These are phyloP conservation scores for Gadus macrocephalus DNA, from an alignment of 2,113 vertebrate species.

Conservation along the genomic window DNA sequence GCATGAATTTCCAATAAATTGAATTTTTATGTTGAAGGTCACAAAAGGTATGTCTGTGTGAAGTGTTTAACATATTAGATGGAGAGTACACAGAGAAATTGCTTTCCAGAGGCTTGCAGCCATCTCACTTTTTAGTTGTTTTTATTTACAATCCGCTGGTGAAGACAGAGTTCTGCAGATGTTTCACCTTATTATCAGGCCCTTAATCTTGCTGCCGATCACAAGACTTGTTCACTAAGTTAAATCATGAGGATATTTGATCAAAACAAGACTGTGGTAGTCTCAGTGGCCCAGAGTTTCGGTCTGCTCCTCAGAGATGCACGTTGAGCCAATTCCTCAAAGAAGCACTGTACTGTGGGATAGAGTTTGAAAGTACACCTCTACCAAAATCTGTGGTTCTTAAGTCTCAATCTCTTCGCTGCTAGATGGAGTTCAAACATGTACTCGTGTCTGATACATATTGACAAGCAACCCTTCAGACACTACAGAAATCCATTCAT, in stretches of 20 bases:
- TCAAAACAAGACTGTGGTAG: background rate
- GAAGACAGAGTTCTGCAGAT: constrained; percentile 10
- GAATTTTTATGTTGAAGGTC: background rate
- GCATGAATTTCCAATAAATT: background rate
- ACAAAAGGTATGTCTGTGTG: too few species aligned
- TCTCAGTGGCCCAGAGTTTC: constrained; percentile 5
- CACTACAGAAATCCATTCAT: too few species aligned
- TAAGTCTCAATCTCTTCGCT: background rate
- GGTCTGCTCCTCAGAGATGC: background rate
- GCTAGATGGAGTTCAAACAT: background rate
- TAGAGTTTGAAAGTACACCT: constrained; percentile 20
- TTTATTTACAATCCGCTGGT: too few species aligned
- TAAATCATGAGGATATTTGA: background rate
- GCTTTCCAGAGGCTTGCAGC: background rate
- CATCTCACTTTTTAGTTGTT: background rate
- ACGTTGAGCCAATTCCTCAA: constrained; percentile 24
- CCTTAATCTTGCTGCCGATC: background rate
- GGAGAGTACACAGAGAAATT: background rate
- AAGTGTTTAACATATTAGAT: constrained; percentile 1
- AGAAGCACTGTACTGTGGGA: constrained; percentile 18
- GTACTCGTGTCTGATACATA: background rate
- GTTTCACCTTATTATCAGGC: background rate
- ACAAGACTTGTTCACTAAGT: constrained; percentile 19
- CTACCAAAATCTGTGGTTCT: constrained; percentile 1
- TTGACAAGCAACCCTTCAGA: background rate